A percentile compares a stretch with the other conserved stretches of the same genome.
Evolutionary conservation across 2,113 vertebrate genomes (phyloP).

Genomic region (Plotosus lineatus): DNA sequence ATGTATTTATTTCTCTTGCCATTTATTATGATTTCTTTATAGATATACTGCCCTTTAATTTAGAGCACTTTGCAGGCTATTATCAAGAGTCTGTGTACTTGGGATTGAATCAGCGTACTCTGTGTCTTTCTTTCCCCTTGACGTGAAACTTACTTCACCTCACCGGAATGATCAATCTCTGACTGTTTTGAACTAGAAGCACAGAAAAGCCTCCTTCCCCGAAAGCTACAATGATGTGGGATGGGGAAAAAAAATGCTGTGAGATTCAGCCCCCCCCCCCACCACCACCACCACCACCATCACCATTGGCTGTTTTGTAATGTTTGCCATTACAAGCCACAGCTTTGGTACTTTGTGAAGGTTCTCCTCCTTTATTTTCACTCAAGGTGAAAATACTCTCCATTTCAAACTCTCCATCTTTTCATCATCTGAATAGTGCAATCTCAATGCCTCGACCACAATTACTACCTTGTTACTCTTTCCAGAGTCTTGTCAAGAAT

Average conservation of each 20-base stretch:
- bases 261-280: no score
- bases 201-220: background rate
- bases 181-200: conserved; percentile 2
- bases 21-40: background rate
- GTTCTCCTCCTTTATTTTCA: background rate
- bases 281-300: no score
- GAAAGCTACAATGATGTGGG: background rate
- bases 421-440: conserved; percentile 10
- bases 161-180: conserved; percentile 19
- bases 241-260: conserved; percentile 2
- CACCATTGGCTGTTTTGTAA: conserved; percentile 22
- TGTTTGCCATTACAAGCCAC: conserved; percentile 14
- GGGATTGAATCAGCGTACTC: background rate
- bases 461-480: background rate
- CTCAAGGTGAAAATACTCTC: conserved; percentile 32
- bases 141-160: background rate
- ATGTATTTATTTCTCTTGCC: background rate
- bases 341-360: conserved; percentile 1
- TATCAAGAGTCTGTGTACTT: background rate
- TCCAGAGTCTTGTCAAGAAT: background rate
- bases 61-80: background rate
- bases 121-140: background rate
- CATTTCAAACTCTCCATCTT: conserved; percentile 33
- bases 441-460: conserved; percentile 16
- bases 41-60: conserved; percentile 1